These are phyloP conservation scores for Pocota personata DNA, from an alignment of 2,888 invertebrate species.

Conservation along the genomic window DNA sequence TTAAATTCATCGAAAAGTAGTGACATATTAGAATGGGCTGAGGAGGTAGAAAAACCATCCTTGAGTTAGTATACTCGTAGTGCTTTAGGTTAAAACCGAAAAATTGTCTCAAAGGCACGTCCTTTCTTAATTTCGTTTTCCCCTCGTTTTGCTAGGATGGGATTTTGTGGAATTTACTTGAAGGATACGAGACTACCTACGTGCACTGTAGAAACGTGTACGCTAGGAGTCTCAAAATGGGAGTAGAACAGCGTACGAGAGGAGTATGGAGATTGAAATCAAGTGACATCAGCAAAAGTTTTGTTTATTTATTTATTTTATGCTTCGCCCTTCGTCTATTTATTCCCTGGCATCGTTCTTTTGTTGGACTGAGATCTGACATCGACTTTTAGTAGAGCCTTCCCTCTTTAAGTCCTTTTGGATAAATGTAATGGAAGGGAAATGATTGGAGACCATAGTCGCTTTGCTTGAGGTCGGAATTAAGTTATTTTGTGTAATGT, in stretches of 20 bases:
- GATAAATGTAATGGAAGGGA: constrained; percentile 42
- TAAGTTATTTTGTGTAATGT: constrained; percentile 26
- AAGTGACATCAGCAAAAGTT: constrained; percentile 65
- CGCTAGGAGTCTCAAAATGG: not conserved
- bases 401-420: constrained; percentile 34
- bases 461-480: constrained; percentile 17
- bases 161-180: constrained; percentile 61
- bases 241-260: not conserved
- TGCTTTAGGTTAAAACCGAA: constrained; percentile 56
- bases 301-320: constrained; percentile 56
- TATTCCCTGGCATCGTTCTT: not conserved
- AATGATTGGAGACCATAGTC: constrained; percentile 22
- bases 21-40: constrained; percentile 8
- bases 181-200: constrained; percentile 38
- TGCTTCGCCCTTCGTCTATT: constrained; percentile 6
- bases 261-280: constrained; percentile 23
- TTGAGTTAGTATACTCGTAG: constrained; percentile 26
- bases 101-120: constrained; percentile 65
- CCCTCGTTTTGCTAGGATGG: constrained; percentile 37
- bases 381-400: constrained; percentile 9
- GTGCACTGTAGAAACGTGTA: constrained; percentile 31
- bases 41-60: constrained; percentile 19
- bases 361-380: constrained; percentile 32
- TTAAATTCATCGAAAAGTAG: constrained; percentile 43
- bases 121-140: constrained; percentile 63